A percentile compares a stretch with the other conserved stretches of the same genome.
Evolutionary conservation across 2,797 vertebrate species (phyloP).

Genomic region (Yasuhikotakia modesta): DNA sequence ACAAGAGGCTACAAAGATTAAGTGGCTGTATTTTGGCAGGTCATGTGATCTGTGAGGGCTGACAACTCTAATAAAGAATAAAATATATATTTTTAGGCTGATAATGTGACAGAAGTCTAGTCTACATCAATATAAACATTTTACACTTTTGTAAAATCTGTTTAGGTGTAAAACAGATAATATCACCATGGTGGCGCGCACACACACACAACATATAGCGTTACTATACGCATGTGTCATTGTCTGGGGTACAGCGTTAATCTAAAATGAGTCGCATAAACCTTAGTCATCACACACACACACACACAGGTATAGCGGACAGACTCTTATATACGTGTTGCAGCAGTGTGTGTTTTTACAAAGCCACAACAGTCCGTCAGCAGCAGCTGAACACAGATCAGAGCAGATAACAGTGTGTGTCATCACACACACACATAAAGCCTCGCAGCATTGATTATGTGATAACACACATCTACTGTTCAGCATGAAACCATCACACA

Average conservation of each 20-base stretch:
- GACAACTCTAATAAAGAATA: too few relatives aligned
- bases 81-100: too few relatives aligned
- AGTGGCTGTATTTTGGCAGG: too few relatives aligned
- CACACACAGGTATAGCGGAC: slow-evolving; percentile 19
- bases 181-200: too few relatives aligned
- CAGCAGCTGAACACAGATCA: slow-evolving; percentile 50
- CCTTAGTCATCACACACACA: slow-evolving; percentile 43
- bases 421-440: not conserved
- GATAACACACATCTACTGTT: slow-evolving; percentile 12
- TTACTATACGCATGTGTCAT: slow-evolving; percentile 32
- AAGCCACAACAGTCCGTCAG: slow-evolving; percentile 40
- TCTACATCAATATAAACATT: too few relatives aligned
- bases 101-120: too few relatives aligned
- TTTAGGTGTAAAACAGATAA: too few relatives aligned
- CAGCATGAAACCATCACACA: slow-evolving; percentile 8
- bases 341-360: not conserved
- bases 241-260: slow-evolving; percentile 16
- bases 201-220: too few relatives aligned
- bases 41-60: too few relatives aligned
- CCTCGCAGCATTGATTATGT: slow-evolving; percentile 9
- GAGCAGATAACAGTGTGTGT: slow-evolving; percentile 43
- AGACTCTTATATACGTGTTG: slow-evolving; percentile 48
- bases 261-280: slow-evolving; percentile 29
- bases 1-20: too few relatives aligned
- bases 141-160: too few relatives aligned